These are phyloP conservation scores for Neomonachus schauinslandi DNA, from an alignment of 2,113 vertebrate species.

Conservation along the genomic window DNA sequence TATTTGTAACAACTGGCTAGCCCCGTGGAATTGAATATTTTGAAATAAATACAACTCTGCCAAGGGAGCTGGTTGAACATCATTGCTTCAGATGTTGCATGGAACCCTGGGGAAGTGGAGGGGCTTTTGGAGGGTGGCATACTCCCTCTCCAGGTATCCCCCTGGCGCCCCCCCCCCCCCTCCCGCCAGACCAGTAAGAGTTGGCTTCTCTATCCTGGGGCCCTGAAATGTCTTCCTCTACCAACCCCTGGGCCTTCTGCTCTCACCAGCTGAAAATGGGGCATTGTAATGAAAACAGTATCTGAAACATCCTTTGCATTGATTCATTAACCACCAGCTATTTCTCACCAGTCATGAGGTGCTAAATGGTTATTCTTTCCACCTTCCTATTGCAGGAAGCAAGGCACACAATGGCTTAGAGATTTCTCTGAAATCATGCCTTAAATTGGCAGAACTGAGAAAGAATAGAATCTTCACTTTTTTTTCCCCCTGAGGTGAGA, in stretches of 20 bases:
- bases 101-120: background rate
- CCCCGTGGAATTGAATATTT: background rate
- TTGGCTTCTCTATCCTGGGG: background rate
- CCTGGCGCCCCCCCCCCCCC: background rate
- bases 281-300: constrained; percentile 61
- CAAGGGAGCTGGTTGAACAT: background rate
- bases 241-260: background rate
- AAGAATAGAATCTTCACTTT: constrained; percentile 19
- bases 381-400: constrained; percentile 68
- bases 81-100: background rate
- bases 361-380: constrained; percentile 68
- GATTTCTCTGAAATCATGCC: constrained; percentile 65
- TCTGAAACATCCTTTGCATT: constrained; percentile 56
- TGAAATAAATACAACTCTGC: background rate
- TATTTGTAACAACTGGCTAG: background rate
- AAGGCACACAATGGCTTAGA: constrained; percentile 26
- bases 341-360: constrained; percentile 69
- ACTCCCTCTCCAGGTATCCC: background rate
- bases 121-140: background rate
- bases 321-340: constrained; percentile 71
- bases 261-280: constrained; percentile 22
- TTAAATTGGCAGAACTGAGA: constrained; percentile 61
- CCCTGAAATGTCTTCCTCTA: background rate
- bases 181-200: background rate
- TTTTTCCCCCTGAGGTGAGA: background rate